These are phyloP conservation scores for Trematomus loennbergii DNA, from an alignment of 2,113 vertebrate genomes.

Conservation along the genomic window DNA sequence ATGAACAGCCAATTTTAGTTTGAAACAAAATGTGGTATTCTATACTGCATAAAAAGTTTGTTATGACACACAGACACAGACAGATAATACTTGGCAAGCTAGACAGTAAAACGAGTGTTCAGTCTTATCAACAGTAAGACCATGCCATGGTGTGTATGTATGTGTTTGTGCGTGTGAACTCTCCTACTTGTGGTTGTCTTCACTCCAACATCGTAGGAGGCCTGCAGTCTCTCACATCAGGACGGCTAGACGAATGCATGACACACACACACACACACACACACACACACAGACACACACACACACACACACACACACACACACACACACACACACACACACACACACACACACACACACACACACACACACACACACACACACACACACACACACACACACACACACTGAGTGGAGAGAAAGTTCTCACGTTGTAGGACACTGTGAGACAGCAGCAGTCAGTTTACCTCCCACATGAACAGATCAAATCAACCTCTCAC, in stretches of 20 bases:
- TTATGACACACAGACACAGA: too few relatives aligned
- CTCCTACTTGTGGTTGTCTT: constrained; percentile 81
- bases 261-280: constrained; percentile 16
- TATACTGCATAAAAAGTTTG: too few relatives aligned
- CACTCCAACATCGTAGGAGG: constrained; percentile 77
- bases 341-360: neutral
- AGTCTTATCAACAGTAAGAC: neutral
- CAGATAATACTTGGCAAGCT: neutral
- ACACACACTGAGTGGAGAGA: too few relatives aligned
- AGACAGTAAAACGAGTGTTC: neutral
- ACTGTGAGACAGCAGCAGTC: too few relatives aligned
- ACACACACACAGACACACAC: constrained; percentile 15
- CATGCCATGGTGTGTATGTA: constrained; percentile 18
- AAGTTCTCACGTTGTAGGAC: too few relatives aligned
- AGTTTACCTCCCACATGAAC: constrained; percentile 9
- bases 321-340: constrained; percentile 2
- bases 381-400: too few relatives aligned
- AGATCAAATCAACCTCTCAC: constrained; percentile 28
- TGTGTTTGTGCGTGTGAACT: constrained; percentile 34
- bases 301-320: constrained; percentile 14
- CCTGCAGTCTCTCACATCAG: constrained; percentile 71
- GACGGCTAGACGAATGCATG: constrained; percentile 48
- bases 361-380: too few relatives aligned
- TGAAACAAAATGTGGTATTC: too few relatives aligned
- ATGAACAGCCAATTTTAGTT: too few relatives aligned